Percentiles rank a stretch among this genome's conserved stretches.
Conservation (phyloP, 2,113 vertebrate species). For the Scopus umbretta region DNA sequence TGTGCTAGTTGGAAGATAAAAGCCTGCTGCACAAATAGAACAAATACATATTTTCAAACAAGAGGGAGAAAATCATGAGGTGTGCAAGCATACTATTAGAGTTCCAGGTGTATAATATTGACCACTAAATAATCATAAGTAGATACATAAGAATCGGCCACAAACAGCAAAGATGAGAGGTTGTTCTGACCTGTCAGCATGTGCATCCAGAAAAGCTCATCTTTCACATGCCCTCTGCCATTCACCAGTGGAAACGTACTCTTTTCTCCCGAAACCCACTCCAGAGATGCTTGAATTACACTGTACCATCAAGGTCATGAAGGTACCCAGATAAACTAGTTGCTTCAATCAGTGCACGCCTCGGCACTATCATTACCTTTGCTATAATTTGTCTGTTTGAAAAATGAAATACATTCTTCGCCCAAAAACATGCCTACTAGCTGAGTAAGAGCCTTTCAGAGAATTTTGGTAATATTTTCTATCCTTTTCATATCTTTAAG, state of each 20-base stretch:
- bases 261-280: not conserved
- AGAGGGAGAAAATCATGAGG: not conserved
- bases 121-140: not conserved
- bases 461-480: not conserved
- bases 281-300: not conserved
- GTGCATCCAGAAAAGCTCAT: not conserved
- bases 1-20: not conserved
- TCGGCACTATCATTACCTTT: not conserved
- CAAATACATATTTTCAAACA: not conserved
- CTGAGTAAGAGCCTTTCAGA: not conserved
- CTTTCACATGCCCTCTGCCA: not conserved
- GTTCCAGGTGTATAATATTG: not conserved
- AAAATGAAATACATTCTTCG: not conserved
- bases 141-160: not conserved
- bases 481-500: not conserved
- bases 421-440: not conserved
- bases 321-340: not conserved
- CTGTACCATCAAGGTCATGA: not conserved
- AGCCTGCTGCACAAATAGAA: not conserved
- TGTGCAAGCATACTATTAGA: not conserved
- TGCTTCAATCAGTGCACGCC: not conserved
- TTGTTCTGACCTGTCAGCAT: not conserved
- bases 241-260: rapidly evolving
- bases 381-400: not conserved
- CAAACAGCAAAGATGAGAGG: not conserved